Conservation (phyloP, 2,888 invertebrate species). For the Chymomyza amoena region DNA sequence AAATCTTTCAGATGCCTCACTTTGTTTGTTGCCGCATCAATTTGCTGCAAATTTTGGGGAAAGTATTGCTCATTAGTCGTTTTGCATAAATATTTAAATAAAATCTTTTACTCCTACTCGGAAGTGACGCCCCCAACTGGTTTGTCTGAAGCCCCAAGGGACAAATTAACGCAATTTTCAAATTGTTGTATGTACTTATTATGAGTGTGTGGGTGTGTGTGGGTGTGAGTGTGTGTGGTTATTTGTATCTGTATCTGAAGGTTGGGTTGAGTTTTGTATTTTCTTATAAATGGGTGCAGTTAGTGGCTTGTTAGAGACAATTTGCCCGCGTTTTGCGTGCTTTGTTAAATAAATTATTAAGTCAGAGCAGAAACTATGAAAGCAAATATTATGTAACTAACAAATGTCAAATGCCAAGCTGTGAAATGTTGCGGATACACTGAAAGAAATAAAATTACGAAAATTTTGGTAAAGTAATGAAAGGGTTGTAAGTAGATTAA, state of each 20-base stretch:
- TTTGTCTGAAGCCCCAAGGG: neutral
- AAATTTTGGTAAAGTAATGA: neutral
- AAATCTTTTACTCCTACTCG: neutral
- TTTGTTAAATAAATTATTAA: neutral
- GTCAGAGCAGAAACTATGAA: neutral
- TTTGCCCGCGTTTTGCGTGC: neutral
- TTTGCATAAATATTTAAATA: constrained; percentile 18
- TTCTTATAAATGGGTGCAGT: neutral
- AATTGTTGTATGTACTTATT: neutral
- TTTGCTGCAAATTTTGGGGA: constrained; percentile 9
- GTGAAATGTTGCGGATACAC: neutral
- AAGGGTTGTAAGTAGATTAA: neutral
- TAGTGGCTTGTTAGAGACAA: neutral
- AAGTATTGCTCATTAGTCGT: neutral
- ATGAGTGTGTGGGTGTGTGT: neutral
- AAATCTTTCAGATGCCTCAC: neutral
- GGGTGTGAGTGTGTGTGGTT: neutral
- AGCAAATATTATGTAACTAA: neutral
- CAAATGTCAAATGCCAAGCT: neutral
- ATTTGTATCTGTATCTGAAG: neutral
- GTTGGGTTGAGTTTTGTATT: neutral
- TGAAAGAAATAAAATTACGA: neutral
- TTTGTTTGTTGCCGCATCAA: neutral
- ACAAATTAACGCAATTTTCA: constrained; percentile 30
- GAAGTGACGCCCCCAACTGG: neutral